Conservation (phyloP, 2,113 vertebrate species). For the Gadus macrocephalus region DNA sequence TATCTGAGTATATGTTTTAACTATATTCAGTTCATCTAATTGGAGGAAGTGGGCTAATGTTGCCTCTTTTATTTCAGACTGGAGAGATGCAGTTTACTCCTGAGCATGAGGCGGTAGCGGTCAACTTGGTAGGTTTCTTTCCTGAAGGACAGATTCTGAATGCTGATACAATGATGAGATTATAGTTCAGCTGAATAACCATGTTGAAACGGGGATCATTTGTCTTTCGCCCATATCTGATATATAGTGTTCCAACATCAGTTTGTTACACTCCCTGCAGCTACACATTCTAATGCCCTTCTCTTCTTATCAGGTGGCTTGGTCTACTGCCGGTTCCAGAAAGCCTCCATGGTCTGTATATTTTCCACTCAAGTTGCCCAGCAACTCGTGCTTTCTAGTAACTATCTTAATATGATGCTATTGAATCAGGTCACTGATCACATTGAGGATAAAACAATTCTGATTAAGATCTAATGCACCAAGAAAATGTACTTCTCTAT, state of each 20-base stretch:
- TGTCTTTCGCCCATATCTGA: slow-evolving; percentile 77
- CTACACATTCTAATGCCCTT: too few relatives aligned
- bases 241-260: neutral
- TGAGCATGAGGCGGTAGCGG: too few relatives aligned
- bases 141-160: neutral
- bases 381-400: too few relatives aligned
- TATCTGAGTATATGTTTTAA: slow-evolving; percentile 54
- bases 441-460: slow-evolving; percentile 64
- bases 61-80: neutral
- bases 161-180: slow-evolving; percentile 53
- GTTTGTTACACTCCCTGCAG: too few relatives aligned
- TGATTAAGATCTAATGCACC: slow-evolving; percentile 44
- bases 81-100: too few relatives aligned
- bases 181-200: slow-evolving; percentile 69
- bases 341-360: too few relatives aligned
- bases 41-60: neutral
- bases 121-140: neutral
- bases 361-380: neutral
- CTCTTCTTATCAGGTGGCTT: too few relatives aligned
- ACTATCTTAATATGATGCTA: slow-evolving; percentile 60
- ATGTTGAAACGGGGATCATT: slow-evolving; percentile 49
- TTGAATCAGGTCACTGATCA: slow-evolving; percentile 80
- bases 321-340: too few relatives aligned
- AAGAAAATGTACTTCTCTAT: too few relatives aligned
- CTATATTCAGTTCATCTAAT: too few relatives aligned